Percentiles rank a stretch among this genome's conserved stretches.
Evolutionary conservation across 2,888 invertebrate species (phyloP).

Genomic region (Magallana nippona): DNA sequence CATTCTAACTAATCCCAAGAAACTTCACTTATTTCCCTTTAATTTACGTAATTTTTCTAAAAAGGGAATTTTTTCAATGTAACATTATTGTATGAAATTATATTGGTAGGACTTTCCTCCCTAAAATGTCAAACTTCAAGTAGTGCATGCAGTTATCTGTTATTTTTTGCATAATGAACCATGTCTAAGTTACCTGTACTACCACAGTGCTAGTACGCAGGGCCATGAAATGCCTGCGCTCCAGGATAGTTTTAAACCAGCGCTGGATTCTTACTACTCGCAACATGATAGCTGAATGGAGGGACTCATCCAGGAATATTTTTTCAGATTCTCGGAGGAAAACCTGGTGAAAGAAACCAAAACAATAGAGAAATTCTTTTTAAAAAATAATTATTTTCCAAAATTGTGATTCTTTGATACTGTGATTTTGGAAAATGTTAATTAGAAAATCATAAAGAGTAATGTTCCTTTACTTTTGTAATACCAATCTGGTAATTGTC

Average conservation of each 20-base stretch:
- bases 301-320: constrained; percentile 92
- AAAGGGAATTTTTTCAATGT: too few species aligned
- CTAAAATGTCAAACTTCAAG: too few species aligned
- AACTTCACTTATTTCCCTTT: too few species aligned
- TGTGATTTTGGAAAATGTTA: not conserved
- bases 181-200: constrained; percentile 83
- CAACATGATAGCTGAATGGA: constrained; percentile 96
- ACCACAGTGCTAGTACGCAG: constrained; percentile 87
- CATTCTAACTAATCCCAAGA: too few species aligned
- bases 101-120: too few species aligned
- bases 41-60: too few species aligned
- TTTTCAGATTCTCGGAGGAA: constrained; percentile 97
- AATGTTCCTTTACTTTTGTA: constrained; percentile 84
- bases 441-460: not conserved
- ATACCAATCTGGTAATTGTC: constrained; percentile 94
- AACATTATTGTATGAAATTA: not conserved
- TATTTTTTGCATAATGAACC: not conserved
- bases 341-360: constrained; percentile 79
- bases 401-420: not conserved
- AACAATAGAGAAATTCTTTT: not conserved
- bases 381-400: not conserved
- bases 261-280: constrained; percentile 94
- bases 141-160: too few species aligned
- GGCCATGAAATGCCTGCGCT: constrained; percentile 88
- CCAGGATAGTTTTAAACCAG: constrained; percentile 92